phyloP scores from a whole-genome alignment of 2,797 vertebrate genomes.

The Gorsachius magnificus region DNA sequence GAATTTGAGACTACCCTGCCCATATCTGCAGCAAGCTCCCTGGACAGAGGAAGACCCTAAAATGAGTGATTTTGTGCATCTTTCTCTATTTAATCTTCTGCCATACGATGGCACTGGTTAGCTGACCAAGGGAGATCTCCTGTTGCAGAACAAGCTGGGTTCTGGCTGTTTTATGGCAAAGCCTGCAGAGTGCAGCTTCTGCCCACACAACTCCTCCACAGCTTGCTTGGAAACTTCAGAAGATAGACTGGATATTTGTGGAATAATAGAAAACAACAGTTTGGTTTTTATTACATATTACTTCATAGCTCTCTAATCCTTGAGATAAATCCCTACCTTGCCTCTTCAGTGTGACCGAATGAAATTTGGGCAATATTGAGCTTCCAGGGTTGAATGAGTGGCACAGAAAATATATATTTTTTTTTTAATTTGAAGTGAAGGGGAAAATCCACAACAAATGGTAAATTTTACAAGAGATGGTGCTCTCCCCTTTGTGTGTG shows the following conservation, averaged over 20 bases:
- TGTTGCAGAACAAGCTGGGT: neutral
- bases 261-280: neutral
- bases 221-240: neutral
- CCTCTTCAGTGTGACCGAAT: neutral
- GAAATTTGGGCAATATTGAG: neutral
- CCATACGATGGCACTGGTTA: constrained; percentile 71
- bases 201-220: neutral
- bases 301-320: neutral
- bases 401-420: neutral
- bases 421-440: neutral
- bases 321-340: neutral
- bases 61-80: fast-evolving
- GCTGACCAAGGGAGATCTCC: neutral
- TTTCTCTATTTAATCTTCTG: neutral
- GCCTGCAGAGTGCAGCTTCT: neutral
- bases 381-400: neutral
- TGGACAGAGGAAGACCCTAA: neutral
- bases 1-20: neutral
- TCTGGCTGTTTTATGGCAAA: fast-evolving
- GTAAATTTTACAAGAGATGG: neutral
- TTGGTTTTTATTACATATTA: neutral
- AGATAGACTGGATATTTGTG: neutral
- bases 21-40: neutral
- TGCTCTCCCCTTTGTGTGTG: neutral
- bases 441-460: neutral